Base-by-base conservation (phyloP, 2,888 invertebrate genomes). In the Lepidochitona cinerea region DNA sequence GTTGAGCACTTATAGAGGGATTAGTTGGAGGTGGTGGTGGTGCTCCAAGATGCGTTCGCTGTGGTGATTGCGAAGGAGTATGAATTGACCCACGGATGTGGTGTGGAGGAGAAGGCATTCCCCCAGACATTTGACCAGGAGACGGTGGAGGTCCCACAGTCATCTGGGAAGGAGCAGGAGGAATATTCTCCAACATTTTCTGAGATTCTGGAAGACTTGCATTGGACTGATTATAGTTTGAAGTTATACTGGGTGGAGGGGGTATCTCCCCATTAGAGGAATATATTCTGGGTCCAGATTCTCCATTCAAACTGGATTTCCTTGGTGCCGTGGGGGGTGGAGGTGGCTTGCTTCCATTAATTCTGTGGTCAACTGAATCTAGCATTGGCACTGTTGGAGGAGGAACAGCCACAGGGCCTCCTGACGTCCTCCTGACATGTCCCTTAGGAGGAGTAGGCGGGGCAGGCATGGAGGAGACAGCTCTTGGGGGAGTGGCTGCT, bases 341-440 rank as follows among this genome's bases (percentile, higher is more conserved):
- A 4, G 59, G 59, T 32, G 29, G 1, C 1, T 18, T 4, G 9
- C 12, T 29, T 59, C 59, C 59, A 26, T 59, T 59, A 12, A 29
- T 14, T 26, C 26, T 59, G 2, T 29, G 23, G 23, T 23, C 29
- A 23, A 26, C 23, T 4, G 59, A 23, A 4, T 26, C 12, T 18
- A 49, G n/a, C 59, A 26, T 9, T 4, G 59, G 65, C 26, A 41
- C 73, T 18, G 75, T 36, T 5, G 80, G 80, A 36, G 82, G 77
- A 37, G 81, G 71, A n/a, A 76, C 75, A 54, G 79, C 73, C 68
- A 72, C 77, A 0, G 77, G 66, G 2, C 59, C 59, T 1, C 59
- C 59, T 7, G 59, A 59, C 32, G 59, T 59, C 26, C 59, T 23
- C 29, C 59, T 59, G 5, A 29, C 9, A 32, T 59, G 59, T 4